Evolutionary conservation across 2,888 invertebrate genomes (phyloP).

Genomic region (Chaitophorus viminalis): DNA sequence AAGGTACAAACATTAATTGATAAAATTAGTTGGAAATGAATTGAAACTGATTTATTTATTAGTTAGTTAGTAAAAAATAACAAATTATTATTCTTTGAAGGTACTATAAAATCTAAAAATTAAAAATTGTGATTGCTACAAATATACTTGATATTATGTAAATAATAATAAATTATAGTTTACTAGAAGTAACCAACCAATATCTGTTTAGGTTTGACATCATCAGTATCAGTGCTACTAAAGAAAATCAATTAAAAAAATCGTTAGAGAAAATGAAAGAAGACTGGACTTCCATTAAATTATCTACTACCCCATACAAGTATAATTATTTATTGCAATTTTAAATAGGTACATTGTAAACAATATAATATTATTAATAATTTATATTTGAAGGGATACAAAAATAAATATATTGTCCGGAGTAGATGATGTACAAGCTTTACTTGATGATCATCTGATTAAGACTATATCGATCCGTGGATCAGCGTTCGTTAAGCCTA

Average conservation of each 20-base stretch:
- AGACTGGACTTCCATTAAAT: constrained; percentile 82
- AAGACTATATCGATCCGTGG: constrained; percentile 87
- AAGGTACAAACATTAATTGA: no score
- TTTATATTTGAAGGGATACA: constrained; percentile 77
- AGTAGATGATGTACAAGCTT: constrained; percentile 81
- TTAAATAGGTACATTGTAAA: neutral
- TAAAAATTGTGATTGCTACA: neutral
- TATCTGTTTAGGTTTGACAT: constrained; percentile 72
- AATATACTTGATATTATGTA: neutral
- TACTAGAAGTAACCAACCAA: neutral
- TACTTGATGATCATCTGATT: constrained; percentile 84
- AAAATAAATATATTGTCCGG: constrained; percentile 77
- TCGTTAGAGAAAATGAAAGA: constrained; percentile 80
- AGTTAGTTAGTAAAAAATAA: no score
- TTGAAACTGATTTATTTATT: no score
- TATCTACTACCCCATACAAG: constrained; percentile 74
- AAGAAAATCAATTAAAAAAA: constrained; percentile 79
- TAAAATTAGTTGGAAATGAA: no score
- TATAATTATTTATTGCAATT: constrained; percentile 29
- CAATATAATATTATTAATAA: no score
- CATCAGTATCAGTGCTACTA: constrained; percentile 84
- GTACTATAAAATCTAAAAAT: neutral
- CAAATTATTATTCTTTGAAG: neutral
- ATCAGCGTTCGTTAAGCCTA: constrained; percentile 86
- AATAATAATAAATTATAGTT: no score